Percentiles rank a stretch among this genome's conserved stretches.
phyloP scores from a whole-genome alignment of 2,888 invertebrate genomes.

The Chouioia cunea region DNA sequence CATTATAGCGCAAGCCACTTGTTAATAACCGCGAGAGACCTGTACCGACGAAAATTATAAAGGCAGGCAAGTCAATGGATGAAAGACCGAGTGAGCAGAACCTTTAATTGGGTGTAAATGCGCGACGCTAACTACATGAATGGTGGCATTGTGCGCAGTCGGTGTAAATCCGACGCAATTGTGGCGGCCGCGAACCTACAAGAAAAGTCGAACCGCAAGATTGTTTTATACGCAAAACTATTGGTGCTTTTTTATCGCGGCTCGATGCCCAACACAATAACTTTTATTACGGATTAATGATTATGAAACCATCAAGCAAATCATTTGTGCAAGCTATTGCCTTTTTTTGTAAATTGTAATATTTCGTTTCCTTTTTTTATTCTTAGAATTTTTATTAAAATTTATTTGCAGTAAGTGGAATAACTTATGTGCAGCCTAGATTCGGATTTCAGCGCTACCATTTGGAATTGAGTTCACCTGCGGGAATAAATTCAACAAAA shows the following conservation, averaged over 20 bases:
- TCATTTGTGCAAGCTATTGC: neutral
- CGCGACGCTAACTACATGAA: slow-evolving; percentile 33
- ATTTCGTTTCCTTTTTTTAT: too few species aligned
- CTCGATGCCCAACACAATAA: too few species aligned
- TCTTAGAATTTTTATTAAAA: too few species aligned
- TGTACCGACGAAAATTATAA: slow-evolving; percentile 24
- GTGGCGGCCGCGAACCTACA: neutral
- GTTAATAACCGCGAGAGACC: slow-evolving; percentile 17
- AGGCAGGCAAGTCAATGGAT: slow-evolving; percentile 22
- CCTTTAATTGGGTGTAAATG: slow-evolving; percentile 39
- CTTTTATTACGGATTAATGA: too few species aligned
- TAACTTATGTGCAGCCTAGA: too few species aligned
- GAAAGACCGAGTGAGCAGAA: slow-evolving; percentile 6
- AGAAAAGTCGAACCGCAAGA: slow-evolving; percentile 1
- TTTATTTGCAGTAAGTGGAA: too few species aligned
- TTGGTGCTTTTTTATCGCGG: neutral
- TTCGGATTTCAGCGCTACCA: too few species aligned
- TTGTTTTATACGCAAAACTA: too few species aligned
- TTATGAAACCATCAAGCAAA: neutral
- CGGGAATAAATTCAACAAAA: slow-evolving; percentile 9
- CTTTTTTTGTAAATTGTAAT: neutral
- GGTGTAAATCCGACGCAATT: slow-evolving; percentile 9
- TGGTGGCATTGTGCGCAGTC: neutral
- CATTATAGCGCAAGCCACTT: neutral
- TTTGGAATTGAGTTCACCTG: too few species aligned